A percentile compares a stretch with the other conserved stretches of the same genome.
These are phyloP conservation scores for Ibidorhyncha struthersii DNA, from an alignment of 2,113 vertebrate species.

Conservation along the genomic window DNA sequence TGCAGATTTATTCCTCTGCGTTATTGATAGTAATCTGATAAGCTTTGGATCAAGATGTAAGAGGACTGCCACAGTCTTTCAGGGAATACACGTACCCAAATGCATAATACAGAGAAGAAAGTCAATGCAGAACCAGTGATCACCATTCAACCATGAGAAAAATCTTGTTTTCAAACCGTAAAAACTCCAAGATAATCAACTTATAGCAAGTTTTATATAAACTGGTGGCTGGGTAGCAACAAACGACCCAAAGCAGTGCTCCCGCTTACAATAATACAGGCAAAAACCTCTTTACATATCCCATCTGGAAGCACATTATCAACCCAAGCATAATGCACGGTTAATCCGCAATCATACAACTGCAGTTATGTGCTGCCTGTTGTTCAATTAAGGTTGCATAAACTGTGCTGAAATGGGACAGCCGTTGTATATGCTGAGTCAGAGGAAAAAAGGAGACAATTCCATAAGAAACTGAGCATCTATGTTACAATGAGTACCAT, in stretches of 20 bases:
- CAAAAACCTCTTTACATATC: not conserved
- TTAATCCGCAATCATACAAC: not conserved
- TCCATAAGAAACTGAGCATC: not conserved
- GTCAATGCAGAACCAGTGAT: not conserved
- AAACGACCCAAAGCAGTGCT: not conserved
- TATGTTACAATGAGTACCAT: not conserved
- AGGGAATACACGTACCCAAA: not conserved
- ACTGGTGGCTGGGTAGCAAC: not conserved
- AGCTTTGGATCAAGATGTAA: not conserved
- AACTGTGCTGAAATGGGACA: not conserved
- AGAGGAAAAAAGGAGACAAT: not conserved
- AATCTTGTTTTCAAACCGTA: not conserved
- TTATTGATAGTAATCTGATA: not conserved
- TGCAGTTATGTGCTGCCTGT: not conserved
- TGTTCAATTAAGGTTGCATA: not conserved
- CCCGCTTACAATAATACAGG: not conserved
- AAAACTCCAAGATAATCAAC: not conserved
- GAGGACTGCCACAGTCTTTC: not conserved
- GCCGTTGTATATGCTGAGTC: no score
- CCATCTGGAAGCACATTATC: not conserved
- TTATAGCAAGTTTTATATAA: not conserved
- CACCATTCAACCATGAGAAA: not conserved
- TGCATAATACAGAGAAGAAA: not conserved
- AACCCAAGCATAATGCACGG: not conserved
- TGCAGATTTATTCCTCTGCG: not conserved